These are phyloP conservation scores for Epinephelus cyanopodus DNA, from an alignment of 2,113 vertebrate genomes.

Conservation along the genomic window DNA sequence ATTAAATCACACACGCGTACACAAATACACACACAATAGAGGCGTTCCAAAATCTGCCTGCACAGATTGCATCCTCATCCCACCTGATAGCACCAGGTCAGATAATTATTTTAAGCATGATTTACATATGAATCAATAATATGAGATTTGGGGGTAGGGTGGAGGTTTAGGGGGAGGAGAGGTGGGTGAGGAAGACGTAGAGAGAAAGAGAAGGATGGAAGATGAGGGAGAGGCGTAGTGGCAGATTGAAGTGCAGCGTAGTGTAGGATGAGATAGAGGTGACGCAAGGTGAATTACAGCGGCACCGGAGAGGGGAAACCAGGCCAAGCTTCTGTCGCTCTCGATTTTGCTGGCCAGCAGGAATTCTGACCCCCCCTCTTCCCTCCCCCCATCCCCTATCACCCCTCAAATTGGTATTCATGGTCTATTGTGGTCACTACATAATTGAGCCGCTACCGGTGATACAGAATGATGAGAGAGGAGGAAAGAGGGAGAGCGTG, in stretches of 20 bases:
- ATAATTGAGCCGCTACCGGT: slow-evolving; percentile 68
- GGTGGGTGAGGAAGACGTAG: slow-evolving; percentile 21
- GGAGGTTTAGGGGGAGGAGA: neutral
- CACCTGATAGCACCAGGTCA: slow-evolving; percentile 53
- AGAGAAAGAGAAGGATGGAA: slow-evolving; percentile 12
- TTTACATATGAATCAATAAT: slow-evolving; percentile 68
- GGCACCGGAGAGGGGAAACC: slow-evolving; percentile 54
- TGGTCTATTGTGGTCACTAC: slow-evolving; percentile 65
- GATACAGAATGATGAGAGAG: slow-evolving; percentile 51
- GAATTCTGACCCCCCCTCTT: slow-evolving; percentile 33
- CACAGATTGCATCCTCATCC: slow-evolving; percentile 58
- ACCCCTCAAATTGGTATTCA: slow-evolving; percentile 73
- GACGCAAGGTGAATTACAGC: slow-evolving; percentile 75
- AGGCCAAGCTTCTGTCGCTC: slow-evolving; percentile 75
- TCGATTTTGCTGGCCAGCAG: slow-evolving; percentile 69
- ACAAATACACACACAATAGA: slow-evolving; percentile 17
- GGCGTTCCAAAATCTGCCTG: slow-evolving; percentile 25
- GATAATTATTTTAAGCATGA: slow-evolving; percentile 63
- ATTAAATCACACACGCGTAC: slow-evolving; percentile 28
- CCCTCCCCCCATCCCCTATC: slow-evolving; percentile 3
- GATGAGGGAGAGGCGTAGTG: slow-evolving; percentile 48
- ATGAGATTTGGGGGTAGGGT: slow-evolving; percentile 1
- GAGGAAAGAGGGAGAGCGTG: slow-evolving; percentile 25
- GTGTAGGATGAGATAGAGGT: slow-evolving; percentile 74
- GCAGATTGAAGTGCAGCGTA: slow-evolving; percentile 67